Evolutionary conservation across 2,113 vertebrate species (phyloP).

Genomic region (Aviceda subcristata): DNA sequence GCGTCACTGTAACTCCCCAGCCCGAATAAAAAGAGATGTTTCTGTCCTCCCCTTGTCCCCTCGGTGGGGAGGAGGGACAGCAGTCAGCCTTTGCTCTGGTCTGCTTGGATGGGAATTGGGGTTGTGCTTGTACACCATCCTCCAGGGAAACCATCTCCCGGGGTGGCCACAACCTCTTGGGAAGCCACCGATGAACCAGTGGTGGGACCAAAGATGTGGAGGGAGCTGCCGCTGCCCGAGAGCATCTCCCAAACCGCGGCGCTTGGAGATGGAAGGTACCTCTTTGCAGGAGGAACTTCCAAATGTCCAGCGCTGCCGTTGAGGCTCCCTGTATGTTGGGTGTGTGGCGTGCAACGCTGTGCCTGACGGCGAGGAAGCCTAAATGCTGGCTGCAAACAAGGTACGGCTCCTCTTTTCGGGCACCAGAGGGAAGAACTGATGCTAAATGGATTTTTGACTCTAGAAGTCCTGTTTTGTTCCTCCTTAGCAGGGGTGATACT

Average conservation of each 20-base stretch:
- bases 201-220: neutral
- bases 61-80: neutral
- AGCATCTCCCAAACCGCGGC: neutral
- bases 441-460: neutral
- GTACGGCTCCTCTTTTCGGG: too few species aligned
- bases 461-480: neutral
- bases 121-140: rapidly evolving
- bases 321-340: too few species aligned
- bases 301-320: neutral
- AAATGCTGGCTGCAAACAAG: neutral
- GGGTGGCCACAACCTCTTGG: neutral
- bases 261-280: neutral
- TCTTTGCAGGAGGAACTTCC: neutral
- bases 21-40: neutral
- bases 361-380: too few species aligned
- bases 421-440: neutral
- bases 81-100: neutral
- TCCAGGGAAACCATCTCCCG: neutral
- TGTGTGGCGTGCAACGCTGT: rapidly evolving
- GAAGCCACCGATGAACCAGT: neutral
- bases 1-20: neutral
- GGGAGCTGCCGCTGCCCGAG: neutral
- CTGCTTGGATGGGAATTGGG: neutral
- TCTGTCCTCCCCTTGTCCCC: neutral
- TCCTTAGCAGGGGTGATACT: neutral